These are phyloP conservation scores for Tetranychus cinnabarinus DNA, from an alignment of 1,140 invertebrate species.

Conservation along the genomic window DNA sequence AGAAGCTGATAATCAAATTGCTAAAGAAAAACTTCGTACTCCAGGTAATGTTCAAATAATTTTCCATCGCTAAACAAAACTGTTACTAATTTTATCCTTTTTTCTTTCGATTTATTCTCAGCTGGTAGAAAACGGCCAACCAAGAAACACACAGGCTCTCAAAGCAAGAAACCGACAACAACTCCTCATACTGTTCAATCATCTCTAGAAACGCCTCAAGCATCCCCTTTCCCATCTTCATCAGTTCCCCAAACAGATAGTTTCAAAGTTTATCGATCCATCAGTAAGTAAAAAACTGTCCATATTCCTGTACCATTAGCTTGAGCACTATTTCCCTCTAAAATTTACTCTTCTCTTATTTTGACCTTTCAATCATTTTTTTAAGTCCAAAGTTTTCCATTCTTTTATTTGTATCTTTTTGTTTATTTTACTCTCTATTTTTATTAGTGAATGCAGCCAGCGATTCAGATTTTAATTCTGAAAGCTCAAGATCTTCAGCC, in stretches of 20 bases:
- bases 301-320: not conserved
- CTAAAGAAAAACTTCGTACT: too few species aligned
- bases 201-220: not conserved
- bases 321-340: too few species aligned
- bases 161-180: not conserved
- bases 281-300: conserved; percentile 15
- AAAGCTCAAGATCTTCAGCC: conserved; percentile 1
- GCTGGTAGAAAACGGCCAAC: not conserved
- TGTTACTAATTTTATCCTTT: too few species aligned
- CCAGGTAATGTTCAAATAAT: too few species aligned
- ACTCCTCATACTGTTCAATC: not conserved
- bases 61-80: too few species aligned
- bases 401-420: not conserved
- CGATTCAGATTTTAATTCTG: conserved; percentile 1
- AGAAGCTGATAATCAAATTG: conserved; percentile 27
- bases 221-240: not conserved
- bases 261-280: conserved; percentile 29
- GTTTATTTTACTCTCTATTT: not conserved
- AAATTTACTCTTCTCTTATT: too few species aligned
- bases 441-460: not conserved
- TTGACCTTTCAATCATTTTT: not conserved
- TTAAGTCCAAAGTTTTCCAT: too few species aligned
- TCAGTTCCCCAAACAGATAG: conserved; percentile 23
- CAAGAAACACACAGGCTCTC: not conserved
- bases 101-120: too few species aligned